Evolutionary conservation across 2,888 invertebrate genomes (phyloP).

Genomic region (Amorpha juglandis): DNA sequence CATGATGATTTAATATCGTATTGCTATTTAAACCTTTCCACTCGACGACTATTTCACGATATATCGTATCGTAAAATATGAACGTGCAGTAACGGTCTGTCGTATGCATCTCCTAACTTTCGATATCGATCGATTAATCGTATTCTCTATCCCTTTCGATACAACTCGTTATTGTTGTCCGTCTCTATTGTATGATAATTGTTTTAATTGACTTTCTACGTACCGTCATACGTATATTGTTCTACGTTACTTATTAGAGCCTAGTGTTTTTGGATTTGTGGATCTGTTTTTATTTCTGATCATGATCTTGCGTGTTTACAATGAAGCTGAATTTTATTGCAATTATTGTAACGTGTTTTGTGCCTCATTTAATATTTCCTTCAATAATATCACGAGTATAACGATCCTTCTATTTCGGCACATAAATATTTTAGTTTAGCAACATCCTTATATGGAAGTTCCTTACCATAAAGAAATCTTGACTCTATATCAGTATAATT

Average conservation of each 20-base stretch:
- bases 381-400: no score
- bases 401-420: no score
- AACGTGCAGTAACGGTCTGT: constrained; percentile 57
- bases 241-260: constrained; percentile 21
- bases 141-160: constrained; percentile 46
- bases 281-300: constrained; percentile 5
- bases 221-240: no score
- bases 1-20: no score
- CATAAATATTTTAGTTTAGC: no score
- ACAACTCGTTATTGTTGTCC: constrained; percentile 19
- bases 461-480: no score
- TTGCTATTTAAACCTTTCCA: background rate
- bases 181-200: constrained; percentile 23
- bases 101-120: constrained; percentile 66
- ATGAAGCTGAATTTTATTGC: background rate
- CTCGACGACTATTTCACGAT: constrained; percentile 25
- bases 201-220: constrained; percentile 29
- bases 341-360: background rate
- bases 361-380: no score
- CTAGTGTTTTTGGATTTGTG: constrained; percentile 13
- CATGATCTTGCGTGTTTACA: background rate
- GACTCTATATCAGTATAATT: no score
- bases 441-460: no score
- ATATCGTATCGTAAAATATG: constrained; percentile 51
- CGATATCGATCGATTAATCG: constrained; percentile 64